Evolutionary conservation across 2,888 invertebrate genomes (phyloP).

Genomic region (Steromphala cineraria): DNA sequence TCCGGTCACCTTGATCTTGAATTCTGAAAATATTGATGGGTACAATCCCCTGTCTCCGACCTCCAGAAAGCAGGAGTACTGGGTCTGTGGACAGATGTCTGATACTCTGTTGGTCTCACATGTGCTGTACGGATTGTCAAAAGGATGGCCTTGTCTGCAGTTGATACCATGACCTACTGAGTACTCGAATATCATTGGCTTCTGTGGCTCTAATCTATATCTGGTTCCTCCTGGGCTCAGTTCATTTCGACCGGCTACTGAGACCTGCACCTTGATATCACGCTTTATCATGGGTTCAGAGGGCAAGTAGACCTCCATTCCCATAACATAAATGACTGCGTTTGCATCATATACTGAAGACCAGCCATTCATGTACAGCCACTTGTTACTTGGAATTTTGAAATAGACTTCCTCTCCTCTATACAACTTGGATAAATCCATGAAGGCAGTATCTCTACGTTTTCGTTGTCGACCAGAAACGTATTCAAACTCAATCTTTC

Average conservation of each 20-base stretch:
- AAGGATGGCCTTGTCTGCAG: background rate
- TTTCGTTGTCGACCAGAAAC: background rate
- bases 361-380: background rate
- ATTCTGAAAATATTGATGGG: background rate
- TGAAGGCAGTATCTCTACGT: background rate
- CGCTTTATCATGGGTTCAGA: background rate
- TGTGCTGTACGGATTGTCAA: background rate
- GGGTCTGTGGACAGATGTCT: background rate
- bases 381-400: background rate
- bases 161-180: background rate
- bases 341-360: background rate
- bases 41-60: background rate
- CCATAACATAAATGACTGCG: background rate
- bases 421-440: background rate
- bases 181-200: constrained; percentile 1
- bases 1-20: background rate
- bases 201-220: background rate
- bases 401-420: background rate
- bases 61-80: background rate
- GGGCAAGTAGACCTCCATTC: background rate
- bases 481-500: background rate
- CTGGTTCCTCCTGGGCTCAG: background rate
- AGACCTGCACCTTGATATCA: background rate
- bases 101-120: background rate
- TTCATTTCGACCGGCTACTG: background rate